Base-by-base conservation (phyloP, 2,113 vertebrate species). In the Cyrtonyx montezumae region DNA sequence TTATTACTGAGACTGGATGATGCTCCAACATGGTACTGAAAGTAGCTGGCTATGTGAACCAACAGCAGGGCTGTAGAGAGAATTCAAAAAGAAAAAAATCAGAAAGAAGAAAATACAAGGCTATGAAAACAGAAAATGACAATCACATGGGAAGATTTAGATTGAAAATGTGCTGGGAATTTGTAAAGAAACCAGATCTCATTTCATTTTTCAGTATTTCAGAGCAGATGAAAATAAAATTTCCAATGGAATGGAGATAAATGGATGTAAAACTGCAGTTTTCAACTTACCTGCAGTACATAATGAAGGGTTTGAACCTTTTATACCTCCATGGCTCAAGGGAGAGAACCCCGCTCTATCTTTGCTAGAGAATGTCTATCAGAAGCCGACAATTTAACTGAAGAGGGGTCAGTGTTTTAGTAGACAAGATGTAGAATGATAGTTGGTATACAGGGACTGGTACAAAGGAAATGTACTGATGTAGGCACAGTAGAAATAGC, bases 391-490 rank as follows among this genome's bases (percentile, higher is more conserved):
- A 26, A 25, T 49, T 70, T 83, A 45, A 66, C 21, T 69, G 28
- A 28, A 53, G 48, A 73, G 58, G 36, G 6, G 19, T 43, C 30
- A 62, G 25, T 58, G 49, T 21, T 42, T 83, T 83, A 82, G 70
- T 14, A 79, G 32, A 69, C 6, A 30, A 76, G 21, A 6, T 85
- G 20, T 48, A 20, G 49, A 67, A 25, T 23, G 26, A 48, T 3
- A 76, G 5, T 4, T 25, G 10, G 5, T 42, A 8, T 3, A 1
- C 1, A 36, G 14, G 15, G 8, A 55, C 6, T 2, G 0, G 22
- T 48, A 53, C 3, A 74, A 30, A 43, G 16, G 5, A 70, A 90
- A 90, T 48, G 22, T 6, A 43, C 17, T 23, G 36, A 26, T 55
- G 37, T 5, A 32, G 7, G 28, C 51, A 16, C 9, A 16, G 30